phyloP scores from a whole-genome alignment of 35 echinoderm and acorn worm genomes.

The Amphiura filiformis region DNA sequence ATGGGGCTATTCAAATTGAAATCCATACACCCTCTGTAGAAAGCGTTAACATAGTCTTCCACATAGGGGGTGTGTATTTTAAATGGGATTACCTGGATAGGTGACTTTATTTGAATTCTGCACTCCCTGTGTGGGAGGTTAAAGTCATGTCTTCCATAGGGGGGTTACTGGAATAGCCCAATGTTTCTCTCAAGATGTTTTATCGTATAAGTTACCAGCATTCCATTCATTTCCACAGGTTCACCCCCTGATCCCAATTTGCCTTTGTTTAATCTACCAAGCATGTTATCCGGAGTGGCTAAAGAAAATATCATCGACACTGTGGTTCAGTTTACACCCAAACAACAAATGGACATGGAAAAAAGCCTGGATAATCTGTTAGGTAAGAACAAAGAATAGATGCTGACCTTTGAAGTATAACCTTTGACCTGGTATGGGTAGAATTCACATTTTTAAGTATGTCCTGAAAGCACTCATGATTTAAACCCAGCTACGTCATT shows the following conservation, averaged over 20 bases:
- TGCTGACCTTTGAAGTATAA: too few relatives aligned
- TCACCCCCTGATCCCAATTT: neutral
- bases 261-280: conserved; percentile 69
- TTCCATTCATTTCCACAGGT: neutral
- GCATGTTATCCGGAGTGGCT: conserved; percentile 79
- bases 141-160: neutral
- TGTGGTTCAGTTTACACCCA: conserved; percentile 9
- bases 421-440: too few relatives aligned
- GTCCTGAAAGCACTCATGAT: too few relatives aligned
- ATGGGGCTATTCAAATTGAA: too few relatives aligned
- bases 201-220: neutral
- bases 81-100: too few relatives aligned
- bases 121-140: neutral
- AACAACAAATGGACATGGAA: conserved; percentile 61
- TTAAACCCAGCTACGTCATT: too few relatives aligned
- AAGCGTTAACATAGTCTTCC: too few relatives aligned
- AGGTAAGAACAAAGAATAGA: too few relatives aligned
- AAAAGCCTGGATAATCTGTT: conserved; percentile 61
- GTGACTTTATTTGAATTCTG: too few relatives aligned
- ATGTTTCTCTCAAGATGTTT: neutral
- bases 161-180: neutral
- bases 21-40: too few relatives aligned
- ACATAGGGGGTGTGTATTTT: too few relatives aligned
- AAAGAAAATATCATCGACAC: conserved; percentile 31
- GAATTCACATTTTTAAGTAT: too few relatives aligned